A percentile compares a stretch with the other conserved stretches of the same genome.
Conservation (phyloP, 2,888 invertebrate species). For the Drosophila longiperda region DNA sequence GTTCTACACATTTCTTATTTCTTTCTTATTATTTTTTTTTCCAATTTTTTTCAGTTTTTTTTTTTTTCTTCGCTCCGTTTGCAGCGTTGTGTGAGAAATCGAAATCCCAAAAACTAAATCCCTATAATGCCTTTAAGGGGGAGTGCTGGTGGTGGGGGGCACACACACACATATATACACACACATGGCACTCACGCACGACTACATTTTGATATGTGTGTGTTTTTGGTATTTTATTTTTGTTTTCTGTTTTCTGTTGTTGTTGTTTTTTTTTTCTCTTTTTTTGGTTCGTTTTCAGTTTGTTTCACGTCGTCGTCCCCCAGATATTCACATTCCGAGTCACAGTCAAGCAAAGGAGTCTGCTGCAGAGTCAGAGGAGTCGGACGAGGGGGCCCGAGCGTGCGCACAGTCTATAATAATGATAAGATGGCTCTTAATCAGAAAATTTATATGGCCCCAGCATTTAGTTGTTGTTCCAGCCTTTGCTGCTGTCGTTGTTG, state of each 20-base stretch:
- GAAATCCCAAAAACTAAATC: constrained; percentile 82
- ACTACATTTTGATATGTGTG: constrained; percentile 60
- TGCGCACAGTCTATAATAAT: constrained; percentile 83
- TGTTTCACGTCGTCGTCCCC: constrained; percentile 29
- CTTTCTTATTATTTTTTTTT: constrained; percentile 44
- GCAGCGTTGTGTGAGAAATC: constrained; percentile 72
- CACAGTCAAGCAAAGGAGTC: constrained; percentile 10
- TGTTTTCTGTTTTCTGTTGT: constrained; percentile 18
- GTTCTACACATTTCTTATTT: constrained; percentile 75
- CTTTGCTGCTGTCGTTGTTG: constrained; percentile 22
- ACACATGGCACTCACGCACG: constrained; percentile 54
- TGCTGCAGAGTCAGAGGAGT: constrained; percentile 16
- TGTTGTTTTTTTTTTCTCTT: constrained; percentile 13
- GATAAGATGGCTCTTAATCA: constrained; percentile 85
- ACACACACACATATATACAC: constrained; percentile 28
- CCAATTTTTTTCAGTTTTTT: constrained; percentile 28
- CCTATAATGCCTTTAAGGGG: constrained; percentile 78
- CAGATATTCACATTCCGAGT: constrained; percentile 3
- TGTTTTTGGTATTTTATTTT: constrained; percentile 64
- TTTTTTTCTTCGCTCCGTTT: constrained; percentile 24
- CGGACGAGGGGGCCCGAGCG: constrained; percentile 55
- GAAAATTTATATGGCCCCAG: constrained; percentile 84
- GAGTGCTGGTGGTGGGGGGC: constrained; percentile 13
- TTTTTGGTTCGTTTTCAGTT: constrained; percentile 21
- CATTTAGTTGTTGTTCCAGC: constrained; percentile 70